These are phyloP conservation scores for Phragmatobia fuliginosa DNA, from an alignment of 2,888 invertebrate species.

Conservation along the genomic window DNA sequence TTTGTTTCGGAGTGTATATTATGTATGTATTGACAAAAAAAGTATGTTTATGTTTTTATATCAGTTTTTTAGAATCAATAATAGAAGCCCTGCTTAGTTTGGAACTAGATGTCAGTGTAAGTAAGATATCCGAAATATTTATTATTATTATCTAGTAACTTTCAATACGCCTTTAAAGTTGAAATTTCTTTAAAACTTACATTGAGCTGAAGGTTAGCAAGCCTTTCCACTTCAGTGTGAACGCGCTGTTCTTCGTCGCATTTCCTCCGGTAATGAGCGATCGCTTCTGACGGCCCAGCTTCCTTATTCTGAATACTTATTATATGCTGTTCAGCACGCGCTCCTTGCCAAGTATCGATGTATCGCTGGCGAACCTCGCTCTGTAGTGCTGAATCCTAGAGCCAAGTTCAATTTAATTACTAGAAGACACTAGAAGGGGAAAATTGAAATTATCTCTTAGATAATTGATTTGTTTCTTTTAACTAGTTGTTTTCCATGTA, in stretches of 20 bases:
- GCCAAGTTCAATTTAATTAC: background rate
- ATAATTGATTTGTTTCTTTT: too few species aligned
- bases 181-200: conserved; percentile 50
- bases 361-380: conserved; percentile 66
- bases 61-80: too few species aligned
- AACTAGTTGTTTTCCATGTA: too few species aligned
- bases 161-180: background rate
- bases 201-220: conserved; percentile 69
- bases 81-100: too few species aligned
- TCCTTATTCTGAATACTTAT: conserved; percentile 63
- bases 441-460: too few species aligned
- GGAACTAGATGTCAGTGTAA: too few species aligned
- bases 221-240: conserved; percentile 74
- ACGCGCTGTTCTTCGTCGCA: conserved; percentile 73
- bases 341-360: conserved; percentile 69
- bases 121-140: too few species aligned
- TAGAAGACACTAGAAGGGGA: too few species aligned
- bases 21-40: too few species aligned
- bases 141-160: too few species aligned
- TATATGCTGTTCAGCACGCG: conserved; percentile 73
- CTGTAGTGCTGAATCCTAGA: conserved; percentile 52
- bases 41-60: too few species aligned
- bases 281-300: conserved; percentile 45
- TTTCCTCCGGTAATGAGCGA: conserved; percentile 65
- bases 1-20: too few species aligned